Evolutionary conservation across 2,888 invertebrate genomes (phyloP), one percentile per base, ranked within the genome.

Genomic region (Phlogophora meticulosa): DNA sequence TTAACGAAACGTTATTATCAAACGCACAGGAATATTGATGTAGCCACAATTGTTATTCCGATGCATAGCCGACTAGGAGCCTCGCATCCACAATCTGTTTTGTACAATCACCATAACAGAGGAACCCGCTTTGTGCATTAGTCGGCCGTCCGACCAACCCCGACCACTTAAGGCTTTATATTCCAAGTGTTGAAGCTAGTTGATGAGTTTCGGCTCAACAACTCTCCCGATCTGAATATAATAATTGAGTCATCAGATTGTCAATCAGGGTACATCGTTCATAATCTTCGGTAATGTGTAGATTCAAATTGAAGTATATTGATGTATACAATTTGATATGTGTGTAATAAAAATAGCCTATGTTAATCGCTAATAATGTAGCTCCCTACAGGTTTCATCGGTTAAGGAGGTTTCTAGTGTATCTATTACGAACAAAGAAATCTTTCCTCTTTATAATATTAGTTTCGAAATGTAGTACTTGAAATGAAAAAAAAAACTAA

Each of bases 61-160:
- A 51, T 53, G 58, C 82, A 51, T 73, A 60, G 64, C 67, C 71
- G 59, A 52, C 76, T 63, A 60, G 62, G 49, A 66, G 72, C 72
- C 67, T 72, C 81, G 82, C 87, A 82, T 80, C 81, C 79, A 84
- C 87, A 89, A 89, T 89, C 88, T 85, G 87, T 88, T 87, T 86
- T 85, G 87, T 82, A 84, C 90, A 91, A 90, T 91, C 90, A 89
- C 87, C 87, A 85, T 86, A 83, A 82, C 82, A 82, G 85, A 85
- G 76, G 73, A 80, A 81, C 82, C 78, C 85, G 88, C 90, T 91
- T 90, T 91, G 90, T 88, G 88, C 87, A 91, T 91, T 90, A 90
- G 82, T 77, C 82, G 71, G 55, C 76, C 71, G 72, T 70, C 73
- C 76, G 64, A 69, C 62, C 75, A 32, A 42, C 75, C 76, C 72